Evolutionary conservation across 2,888 invertebrate species (phyloP).

Genomic region (Synergus itoensis): DNA sequence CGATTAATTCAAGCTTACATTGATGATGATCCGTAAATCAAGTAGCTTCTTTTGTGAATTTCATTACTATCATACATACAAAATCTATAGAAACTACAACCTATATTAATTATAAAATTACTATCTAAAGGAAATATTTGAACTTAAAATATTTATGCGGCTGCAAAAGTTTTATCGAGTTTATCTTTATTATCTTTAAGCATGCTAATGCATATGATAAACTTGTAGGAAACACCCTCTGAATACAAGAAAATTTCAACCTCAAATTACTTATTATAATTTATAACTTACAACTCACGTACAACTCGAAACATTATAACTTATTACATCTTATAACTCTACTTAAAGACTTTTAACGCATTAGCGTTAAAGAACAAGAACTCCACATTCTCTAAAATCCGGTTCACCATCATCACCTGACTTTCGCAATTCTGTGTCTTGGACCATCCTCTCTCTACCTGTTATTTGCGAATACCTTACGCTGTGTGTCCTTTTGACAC

Average conservation of each 20-base stretch:
- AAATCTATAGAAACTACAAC: too few species aligned
- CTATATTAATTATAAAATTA: not conserved
- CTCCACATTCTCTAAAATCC: not conserved
- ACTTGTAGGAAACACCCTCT: not conserved
- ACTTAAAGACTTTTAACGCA: not conserved
- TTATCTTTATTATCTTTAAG: not conserved
- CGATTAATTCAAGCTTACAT: not conserved
- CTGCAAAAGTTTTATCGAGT: not conserved
- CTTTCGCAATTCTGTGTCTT: constrained; percentile 46
- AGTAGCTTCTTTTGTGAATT: not conserved
- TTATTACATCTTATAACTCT: constrained; percentile 6
- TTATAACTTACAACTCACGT: not conserved
- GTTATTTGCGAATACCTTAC: constrained; percentile 46
- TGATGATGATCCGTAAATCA: not conserved
- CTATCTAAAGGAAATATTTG: not conserved
- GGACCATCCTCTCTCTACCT: constrained; percentile 43
- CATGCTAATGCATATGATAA: not conserved
- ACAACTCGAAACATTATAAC: not conserved
- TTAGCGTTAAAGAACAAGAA: not conserved
- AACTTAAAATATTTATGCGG: not conserved
- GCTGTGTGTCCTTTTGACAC: constrained; percentile 56
- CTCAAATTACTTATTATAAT: not conserved
- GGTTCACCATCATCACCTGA: not conserved
- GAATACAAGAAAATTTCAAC: not conserved
- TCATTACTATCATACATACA: too few species aligned